Conservation (phyloP, 64 coral and sea anemone species). For the Platygyra sinensis region DNA sequence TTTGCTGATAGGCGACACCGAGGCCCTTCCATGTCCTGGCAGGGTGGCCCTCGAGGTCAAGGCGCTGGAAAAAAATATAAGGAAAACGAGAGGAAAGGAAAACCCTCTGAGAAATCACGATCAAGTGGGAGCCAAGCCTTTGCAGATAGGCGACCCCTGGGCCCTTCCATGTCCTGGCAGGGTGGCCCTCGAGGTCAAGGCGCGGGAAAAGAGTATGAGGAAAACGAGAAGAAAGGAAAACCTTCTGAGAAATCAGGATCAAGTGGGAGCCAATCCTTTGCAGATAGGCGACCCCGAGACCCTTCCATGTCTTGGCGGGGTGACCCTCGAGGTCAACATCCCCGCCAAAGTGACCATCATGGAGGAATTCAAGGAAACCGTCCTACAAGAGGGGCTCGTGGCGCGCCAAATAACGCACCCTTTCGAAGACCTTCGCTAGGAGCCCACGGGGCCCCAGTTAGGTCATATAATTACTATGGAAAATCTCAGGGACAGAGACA, state of each 20-base stretch:
- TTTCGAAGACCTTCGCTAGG: constrained; percentile 3
- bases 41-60: not conserved
- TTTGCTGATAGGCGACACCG: constrained; percentile 18
- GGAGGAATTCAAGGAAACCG: constrained; percentile 17
- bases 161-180: no score
- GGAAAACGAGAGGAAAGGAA: no score
- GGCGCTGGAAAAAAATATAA: no score
- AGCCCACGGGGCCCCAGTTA: constrained; percentile 2
- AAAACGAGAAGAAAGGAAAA: constrained; percentile 47
- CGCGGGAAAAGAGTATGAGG: constrained; percentile 74
- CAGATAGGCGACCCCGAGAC: constrained; percentile 13
- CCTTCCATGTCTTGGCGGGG: not conserved
- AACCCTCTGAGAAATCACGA: no score
- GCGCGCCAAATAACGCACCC: not conserved
- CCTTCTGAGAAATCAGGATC: not conserved
- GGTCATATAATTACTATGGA: not conserved
- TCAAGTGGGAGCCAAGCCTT: no score
- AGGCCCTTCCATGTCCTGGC: not conserved
- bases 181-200: no score
- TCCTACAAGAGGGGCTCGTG: constrained; percentile 1
- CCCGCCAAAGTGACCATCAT: constrained; percentile 15
- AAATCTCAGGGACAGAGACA: not conserved
- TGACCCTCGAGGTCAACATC: not conserved
- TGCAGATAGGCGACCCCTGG: no score
- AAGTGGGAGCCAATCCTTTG: not conserved